These are phyloP conservation scores for Emberiza fucata DNA, from an alignment of 2,113 vertebrate genomes.

Conservation along the genomic window DNA sequence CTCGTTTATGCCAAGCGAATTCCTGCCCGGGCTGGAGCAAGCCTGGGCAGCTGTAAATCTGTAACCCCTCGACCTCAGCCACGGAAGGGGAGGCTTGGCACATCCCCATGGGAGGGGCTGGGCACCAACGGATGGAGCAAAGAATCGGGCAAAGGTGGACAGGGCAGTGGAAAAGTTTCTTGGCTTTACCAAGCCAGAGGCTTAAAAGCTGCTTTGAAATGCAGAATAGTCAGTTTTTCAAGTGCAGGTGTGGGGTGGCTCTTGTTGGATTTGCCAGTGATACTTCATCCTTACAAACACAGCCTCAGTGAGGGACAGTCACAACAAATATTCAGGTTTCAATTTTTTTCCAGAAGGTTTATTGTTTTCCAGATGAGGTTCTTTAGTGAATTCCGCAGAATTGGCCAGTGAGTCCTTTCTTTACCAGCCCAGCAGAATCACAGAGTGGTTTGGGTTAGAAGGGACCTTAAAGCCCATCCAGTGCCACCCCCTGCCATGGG, in stretches of 20 bases:
- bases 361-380: neutral
- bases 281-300: neutral
- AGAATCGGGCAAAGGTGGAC: neutral
- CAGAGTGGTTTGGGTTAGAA: neutral
- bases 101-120: neutral
- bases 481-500: no score
- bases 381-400: neutral
- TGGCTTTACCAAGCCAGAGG: neutral
- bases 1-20: constrained; percentile 52
- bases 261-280: neutral
- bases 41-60: neutral
- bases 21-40: constrained; percentile 44
- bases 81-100: neutral
- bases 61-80: neutral
- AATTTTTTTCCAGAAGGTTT: neutral
- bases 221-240: fast-evolving
- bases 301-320: neutral
- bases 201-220: neutral
- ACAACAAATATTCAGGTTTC: neutral
- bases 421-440: neutral
- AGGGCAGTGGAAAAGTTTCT: neutral
- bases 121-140: neutral
- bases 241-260: neutral
- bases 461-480: neutral
- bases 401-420: neutral